A percentile compares a stretch with the other conserved stretches of the same genome.
phyloP scores from a whole-genome alignment of 2,113 vertebrate genomes.

The Xenopus laevis region DNA sequence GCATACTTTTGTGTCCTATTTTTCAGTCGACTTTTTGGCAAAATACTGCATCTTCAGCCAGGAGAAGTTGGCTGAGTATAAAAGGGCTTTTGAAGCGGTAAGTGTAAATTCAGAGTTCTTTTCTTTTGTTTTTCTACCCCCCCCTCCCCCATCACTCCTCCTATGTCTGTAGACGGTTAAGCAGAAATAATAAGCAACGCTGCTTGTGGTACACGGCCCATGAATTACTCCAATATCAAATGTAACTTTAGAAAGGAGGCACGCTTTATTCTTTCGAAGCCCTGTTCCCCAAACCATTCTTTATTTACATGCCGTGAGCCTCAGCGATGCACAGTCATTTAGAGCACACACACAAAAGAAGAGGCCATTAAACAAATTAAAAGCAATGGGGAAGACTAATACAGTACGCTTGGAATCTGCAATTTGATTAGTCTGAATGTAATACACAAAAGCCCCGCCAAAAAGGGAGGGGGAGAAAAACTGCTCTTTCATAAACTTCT shows the following conservation, averaged over 20 bases:
- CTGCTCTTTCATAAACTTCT: constrained; percentile 73
- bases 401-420: constrained; percentile 74
- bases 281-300: constrained; percentile 65
- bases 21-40: constrained; percentile 88
- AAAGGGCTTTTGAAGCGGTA: constrained; percentile 88
- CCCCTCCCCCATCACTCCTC: constrained; percentile 58
- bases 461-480: constrained; percentile 67
- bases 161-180: constrained; percentile 66
- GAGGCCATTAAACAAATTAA: constrained; percentile 80
- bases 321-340: constrained; percentile 60
- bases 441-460: constrained; percentile 71
- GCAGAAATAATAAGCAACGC: constrained; percentile 66
- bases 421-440: constrained; percentile 79
- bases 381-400: constrained; percentile 73
- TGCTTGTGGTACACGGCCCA: constrained; percentile 64
- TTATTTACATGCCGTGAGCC: constrained; percentile 69
- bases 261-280: constrained; percentile 67
- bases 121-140: constrained; percentile 52
- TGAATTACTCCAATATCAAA: constrained; percentile 73
- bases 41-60: constrained; percentile 86
- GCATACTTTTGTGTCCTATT: constrained; percentile 58
- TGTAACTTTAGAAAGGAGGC: constrained; percentile 73
- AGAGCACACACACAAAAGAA: constrained; percentile 50
- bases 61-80: constrained; percentile 84
- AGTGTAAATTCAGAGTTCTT: constrained; percentile 77